Evolutionary conservation across 2,888 invertebrate genomes (phyloP).

Genomic region (Pelosia muscerda): DNA sequence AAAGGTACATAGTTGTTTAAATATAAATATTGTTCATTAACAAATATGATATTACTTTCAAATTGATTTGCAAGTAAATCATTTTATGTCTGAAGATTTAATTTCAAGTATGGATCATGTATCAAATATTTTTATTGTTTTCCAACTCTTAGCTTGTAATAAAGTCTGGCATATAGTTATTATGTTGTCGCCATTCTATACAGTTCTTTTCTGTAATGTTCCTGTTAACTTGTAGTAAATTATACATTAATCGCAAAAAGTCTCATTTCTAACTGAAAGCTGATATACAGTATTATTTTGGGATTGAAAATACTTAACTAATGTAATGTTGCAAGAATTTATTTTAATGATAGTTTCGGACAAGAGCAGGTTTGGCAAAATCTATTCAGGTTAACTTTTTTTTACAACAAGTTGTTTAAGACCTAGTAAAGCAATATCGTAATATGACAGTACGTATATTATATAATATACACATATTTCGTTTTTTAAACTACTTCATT

Average conservation of each 20-base stretch:
- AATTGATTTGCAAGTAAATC: constrained; percentile 46
- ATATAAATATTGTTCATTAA: constrained; percentile 2
- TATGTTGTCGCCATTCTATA: constrained; percentile 15
- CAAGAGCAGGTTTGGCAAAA: not conserved
- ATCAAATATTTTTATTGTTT: constrained; percentile 41
- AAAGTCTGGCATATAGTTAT: constrained; percentile 15
- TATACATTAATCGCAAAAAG: constrained; percentile 35
- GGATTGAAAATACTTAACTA: constrained; percentile 5
- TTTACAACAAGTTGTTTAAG: not conserved
- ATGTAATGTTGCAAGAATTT: not conserved
- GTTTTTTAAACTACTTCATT: not conserved
- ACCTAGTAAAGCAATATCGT: not conserved
- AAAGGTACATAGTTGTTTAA: constrained; percentile 18
- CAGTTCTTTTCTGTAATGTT: constrained; percentile 47
- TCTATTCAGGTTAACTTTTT: not conserved
- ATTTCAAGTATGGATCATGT: constrained; percentile 36
- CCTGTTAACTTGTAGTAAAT: constrained; percentile 54
- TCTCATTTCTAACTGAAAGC: constrained; percentile 40
- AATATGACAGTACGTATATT: not conserved
- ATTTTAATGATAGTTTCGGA: not conserved
- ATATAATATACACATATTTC: not conserved
- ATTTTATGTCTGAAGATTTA: constrained; percentile 41
- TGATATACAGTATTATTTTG: constrained; percentile 47
- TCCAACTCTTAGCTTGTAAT: constrained; percentile 32
- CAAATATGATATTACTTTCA: constrained; percentile 23